phyloP scores from a whole-genome alignment of 2,113 vertebrate species.

The Heterocephalus glaber region DNA sequence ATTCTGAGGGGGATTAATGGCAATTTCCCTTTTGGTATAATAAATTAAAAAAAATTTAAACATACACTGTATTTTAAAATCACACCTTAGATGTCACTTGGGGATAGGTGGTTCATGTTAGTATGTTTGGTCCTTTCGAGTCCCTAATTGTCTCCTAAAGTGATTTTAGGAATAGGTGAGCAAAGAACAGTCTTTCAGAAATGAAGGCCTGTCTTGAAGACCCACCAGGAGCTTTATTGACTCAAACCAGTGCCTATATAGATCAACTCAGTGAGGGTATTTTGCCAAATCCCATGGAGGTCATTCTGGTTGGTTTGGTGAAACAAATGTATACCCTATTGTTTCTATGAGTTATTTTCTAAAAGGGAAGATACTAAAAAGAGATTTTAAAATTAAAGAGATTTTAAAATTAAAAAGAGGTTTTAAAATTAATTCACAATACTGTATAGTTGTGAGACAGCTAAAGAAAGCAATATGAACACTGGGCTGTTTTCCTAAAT shows the following conservation, averaged over 20 bases:
- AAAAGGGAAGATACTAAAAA: neutral
- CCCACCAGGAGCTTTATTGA: neutral
- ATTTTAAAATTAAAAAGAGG: neutral
- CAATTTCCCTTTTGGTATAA: neutral
- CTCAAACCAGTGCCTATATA: neutral
- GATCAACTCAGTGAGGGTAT: neutral
- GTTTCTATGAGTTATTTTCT: neutral
- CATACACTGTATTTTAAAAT: neutral
- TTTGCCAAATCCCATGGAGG: neutral
- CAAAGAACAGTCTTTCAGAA: neutral
- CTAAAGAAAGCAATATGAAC: neutral
- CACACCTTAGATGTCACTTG: neutral
- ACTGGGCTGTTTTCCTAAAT: neutral
- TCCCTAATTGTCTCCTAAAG: neutral
- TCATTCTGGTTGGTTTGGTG: neutral
- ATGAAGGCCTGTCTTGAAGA: constrained; percentile 2
- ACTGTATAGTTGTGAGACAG: neutral
- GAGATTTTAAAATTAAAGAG: neutral
- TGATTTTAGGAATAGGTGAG: constrained; percentile 11
- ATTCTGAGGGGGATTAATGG: neutral
- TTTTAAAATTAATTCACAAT: neutral
- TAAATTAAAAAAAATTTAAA: neutral
- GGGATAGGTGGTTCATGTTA: neutral
- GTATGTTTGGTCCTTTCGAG: neutral
- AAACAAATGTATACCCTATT: neutral